Evolutionary conservation across 2,888 invertebrate genomes (phyloP).

Genomic region (Coelogynopora nodosa): DNA sequence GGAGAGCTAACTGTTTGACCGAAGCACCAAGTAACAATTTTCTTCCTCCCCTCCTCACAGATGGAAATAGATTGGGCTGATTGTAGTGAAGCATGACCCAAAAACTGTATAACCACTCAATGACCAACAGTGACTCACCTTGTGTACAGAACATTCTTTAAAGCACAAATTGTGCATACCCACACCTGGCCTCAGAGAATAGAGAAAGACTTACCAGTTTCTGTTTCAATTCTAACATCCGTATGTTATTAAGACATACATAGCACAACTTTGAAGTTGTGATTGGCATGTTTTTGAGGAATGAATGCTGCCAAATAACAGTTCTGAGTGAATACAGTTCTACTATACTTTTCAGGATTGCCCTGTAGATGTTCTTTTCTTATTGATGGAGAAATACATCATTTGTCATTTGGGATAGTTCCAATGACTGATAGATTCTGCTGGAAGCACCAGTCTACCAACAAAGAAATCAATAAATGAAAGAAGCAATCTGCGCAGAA

Average conservation of each 20-base stretch:
- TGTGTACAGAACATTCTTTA: neutral
- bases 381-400: neutral
- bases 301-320: neutral
- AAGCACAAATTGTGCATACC: neutral
- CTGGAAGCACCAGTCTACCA: slow-evolving; percentile 28
- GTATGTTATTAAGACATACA: neutral
- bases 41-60: neutral
- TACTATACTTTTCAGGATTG: slow-evolving; percentile 1
- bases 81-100: neutral
- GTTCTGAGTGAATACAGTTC: neutral
- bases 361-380: neutral
- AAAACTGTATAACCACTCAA: neutral
- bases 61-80: neutral
- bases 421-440: neutral
- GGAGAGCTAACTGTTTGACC: slow-evolving; percentile 15
- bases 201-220: neutral
- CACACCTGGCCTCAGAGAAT: neutral
- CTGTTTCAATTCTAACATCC: neutral
- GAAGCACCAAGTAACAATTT: neutral
- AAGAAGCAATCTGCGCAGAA: neutral
- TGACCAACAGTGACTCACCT: neutral
- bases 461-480: slow-evolving; percentile 4
- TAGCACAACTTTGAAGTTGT: slow-evolving; percentile 2
- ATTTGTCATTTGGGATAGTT: neutral
- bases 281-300: neutral